These are phyloP conservation scores for Enteromius afrohamiltoni DNA, from an alignment of 2,797 vertebrate genomes.

Conservation along the genomic window DNA sequence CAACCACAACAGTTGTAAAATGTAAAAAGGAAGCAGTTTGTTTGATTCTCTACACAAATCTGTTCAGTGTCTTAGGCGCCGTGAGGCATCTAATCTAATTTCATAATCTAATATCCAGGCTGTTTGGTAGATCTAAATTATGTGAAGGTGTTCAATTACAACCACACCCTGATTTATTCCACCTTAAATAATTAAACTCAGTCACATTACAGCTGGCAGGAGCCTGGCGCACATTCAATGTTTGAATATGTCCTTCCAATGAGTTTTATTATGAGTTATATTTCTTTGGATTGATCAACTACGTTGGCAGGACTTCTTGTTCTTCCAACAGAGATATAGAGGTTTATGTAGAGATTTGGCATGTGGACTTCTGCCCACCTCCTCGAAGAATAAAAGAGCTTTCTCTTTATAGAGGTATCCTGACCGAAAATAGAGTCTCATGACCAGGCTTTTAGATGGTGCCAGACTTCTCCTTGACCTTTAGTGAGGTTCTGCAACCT, in stretches of 20 bases:
- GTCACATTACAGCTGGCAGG: neutral
- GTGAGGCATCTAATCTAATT: constrained; percentile 19
- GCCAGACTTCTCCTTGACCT: neutral
- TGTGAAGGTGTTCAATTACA: constrained; percentile 1
- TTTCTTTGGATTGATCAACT: neutral
- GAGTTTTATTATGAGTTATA: too few species aligned
- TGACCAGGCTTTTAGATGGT: neutral
- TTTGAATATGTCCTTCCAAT: neutral
- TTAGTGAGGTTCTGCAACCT: neutral
- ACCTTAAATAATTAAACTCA: neutral
- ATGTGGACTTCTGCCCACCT: neutral
- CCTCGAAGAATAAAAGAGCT: neutral
- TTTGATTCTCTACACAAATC: neutral
- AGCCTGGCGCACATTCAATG: neutral
- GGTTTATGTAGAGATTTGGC: neutral
- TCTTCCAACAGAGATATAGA: neutral
- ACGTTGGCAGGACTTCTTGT: neutral
- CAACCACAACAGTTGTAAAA: neutral
- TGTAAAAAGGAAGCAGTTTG: neutral
- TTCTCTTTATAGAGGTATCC: neutral
- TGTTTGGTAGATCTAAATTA: constrained; percentile 1
- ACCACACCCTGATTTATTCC: constrained; percentile 1
- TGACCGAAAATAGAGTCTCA: neutral
- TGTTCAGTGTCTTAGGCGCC: neutral
- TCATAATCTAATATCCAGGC: constrained; percentile 34